These are phyloP conservation scores for Drosophila suboccidentalis DNA, from an alignment of 2,888 invertebrate species.

Conservation along the genomic window DNA sequence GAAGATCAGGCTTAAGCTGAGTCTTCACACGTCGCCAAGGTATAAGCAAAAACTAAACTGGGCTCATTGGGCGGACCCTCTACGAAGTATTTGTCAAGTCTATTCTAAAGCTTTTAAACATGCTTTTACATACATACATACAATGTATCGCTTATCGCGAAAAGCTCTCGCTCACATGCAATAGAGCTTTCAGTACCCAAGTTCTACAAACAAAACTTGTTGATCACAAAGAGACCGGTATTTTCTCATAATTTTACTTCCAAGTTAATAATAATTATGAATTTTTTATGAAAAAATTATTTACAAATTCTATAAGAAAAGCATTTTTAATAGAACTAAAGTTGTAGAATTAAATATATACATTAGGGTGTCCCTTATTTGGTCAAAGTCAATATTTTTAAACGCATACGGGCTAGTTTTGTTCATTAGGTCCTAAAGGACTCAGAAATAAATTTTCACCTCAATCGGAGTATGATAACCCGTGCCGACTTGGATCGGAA, in stretches of 20 bases:
- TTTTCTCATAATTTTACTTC: neutral
- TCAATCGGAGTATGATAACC: too few relatives aligned
- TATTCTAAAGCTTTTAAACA: conserved; percentile 21
- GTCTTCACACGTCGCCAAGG: conserved; percentile 13
- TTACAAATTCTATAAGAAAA: neutral
- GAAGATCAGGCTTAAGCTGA: neutral
- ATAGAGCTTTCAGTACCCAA: conserved; percentile 20
- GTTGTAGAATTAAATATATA: neutral
- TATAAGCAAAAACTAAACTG: conserved; percentile 32
- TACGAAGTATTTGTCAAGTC: neutral
- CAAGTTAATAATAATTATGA: neutral
- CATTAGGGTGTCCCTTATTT: too few relatives aligned
- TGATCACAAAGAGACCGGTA: neutral
- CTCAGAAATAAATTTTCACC: too few relatives aligned
- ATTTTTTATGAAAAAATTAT: neutral
- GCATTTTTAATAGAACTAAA: conserved; percentile 1
- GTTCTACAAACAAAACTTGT: neutral
- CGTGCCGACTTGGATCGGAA: too few relatives aligned
- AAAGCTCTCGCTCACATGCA: conserved; percentile 4
- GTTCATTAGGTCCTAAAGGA: too few relatives aligned
- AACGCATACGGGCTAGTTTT: too few relatives aligned
- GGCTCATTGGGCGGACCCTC: neutral
- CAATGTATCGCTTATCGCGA: neutral
- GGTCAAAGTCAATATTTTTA: too few relatives aligned
- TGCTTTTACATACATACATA: neutral